Base-by-base conservation (phyloP, 1,140 invertebrate species). In the Eueides isabella region DNA sequence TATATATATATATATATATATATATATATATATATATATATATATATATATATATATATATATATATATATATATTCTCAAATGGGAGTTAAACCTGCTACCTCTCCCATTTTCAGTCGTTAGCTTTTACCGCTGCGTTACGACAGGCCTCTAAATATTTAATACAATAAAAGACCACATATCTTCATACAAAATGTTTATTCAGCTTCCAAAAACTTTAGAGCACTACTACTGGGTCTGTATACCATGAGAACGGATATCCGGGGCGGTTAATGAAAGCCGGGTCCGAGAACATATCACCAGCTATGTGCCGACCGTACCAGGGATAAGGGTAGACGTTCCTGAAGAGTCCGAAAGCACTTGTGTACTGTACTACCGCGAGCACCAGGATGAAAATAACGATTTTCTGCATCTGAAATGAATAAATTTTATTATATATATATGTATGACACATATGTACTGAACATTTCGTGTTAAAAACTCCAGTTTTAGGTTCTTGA, bases 391-490 rank as follows among this genome's bases (percentile, higher is more conserved):
- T 55, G 48, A 55, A 55, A 6, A 23, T 55, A 2, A 55, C 9
- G 12, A 55, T 55, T 55, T 55, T 12, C 48, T 55, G 48, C 48
- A 55, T 55, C 48, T 55, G 48, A 55, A 55, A 55, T 55, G n/a
- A 44, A 19, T n/a, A 2, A 6, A 44, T n/a, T n/a, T n/a, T n/a
- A n/a, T n/a, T n/a, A n/a, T n/a, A n/a, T n/a, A n/a, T n/a, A n/a
- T n/a, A n/a, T n/a, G n/a, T n/a, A n/a, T n/a, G n/a, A n/a, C n/a
- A n/a, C n/a, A n/a, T n/a, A n/a, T n/a, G n/a, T n/a, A n/a, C n/a
- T n/a, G n/a, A n/a, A n/a, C n/a, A n/a, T n/a, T n/a, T n/a, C n/a
- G n/a, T n/a, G n/a, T n/a, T n/a, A 38, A 38, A 31, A 7, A 31
- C 0, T 31, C 9, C 4, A 31, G 30, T 31, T 31, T 31, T 31